A percentile compares a stretch with the other conserved stretches of the same genome.
Evolutionary conservation across 2,797 vertebrate genomes (phyloP).

Genomic region (Astyanax mexicanus): DNA sequence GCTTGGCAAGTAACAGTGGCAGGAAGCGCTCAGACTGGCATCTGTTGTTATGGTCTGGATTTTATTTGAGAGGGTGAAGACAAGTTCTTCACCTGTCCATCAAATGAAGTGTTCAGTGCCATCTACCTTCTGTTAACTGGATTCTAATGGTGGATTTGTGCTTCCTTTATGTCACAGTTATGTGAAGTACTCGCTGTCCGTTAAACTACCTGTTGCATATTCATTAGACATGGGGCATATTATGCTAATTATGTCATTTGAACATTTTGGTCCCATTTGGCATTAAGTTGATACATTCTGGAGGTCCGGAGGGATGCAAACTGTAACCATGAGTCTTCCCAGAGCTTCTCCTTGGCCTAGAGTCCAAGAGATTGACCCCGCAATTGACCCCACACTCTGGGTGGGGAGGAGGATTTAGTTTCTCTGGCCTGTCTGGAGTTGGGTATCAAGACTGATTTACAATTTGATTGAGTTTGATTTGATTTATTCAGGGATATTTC

Average conservation of each 20-base stretch:
- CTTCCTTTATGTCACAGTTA: not conserved
- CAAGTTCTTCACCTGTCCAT: constrained; percentile 42
- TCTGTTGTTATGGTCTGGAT: constrained; percentile 29
- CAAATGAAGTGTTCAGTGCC: not conserved
- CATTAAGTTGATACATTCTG: constrained; percentile 19
- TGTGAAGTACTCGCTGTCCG: not conserved
- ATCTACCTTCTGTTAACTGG: not conserved
- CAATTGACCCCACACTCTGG: no score
- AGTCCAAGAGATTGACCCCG: no score
- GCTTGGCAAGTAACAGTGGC: constrained; percentile 41
- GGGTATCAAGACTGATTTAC: no score
- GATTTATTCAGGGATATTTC: no score
- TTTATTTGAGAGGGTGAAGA: constrained; percentile 24
- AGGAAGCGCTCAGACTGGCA: constrained; percentile 20
- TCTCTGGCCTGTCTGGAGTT: no score
- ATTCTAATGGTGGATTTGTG: not conserved
- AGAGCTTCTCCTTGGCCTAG: no score
- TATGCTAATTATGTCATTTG: constrained; percentile 23
- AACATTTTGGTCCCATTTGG: not conserved
- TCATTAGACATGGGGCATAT: constrained; percentile 11
- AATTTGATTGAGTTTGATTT: no score
- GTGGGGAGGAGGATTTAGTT: no score
- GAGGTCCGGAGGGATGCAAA: not conserved
- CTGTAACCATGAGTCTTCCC: no score
- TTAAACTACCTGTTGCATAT: not conserved